Base-by-base conservation (phyloP, 2,113 vertebrate species). In the human (Homo sapiens) region DNA sequence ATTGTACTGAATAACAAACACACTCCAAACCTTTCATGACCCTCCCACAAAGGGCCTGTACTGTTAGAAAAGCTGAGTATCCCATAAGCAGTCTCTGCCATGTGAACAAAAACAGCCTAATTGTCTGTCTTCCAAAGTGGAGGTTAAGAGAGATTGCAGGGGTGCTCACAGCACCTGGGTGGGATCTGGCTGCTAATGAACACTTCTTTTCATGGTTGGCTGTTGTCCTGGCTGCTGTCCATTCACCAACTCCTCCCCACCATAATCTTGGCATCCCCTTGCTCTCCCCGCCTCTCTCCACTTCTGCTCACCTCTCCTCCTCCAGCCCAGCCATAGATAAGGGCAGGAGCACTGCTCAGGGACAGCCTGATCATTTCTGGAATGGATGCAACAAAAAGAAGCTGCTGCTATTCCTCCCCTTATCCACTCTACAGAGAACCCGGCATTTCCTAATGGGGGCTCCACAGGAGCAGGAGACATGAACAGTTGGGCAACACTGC, bases 1-100 rank as follows among this genome's bases (percentile, higher is more conserved):
- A 78, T 88, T 93, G 87, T 95, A 55, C 88, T 85, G 45, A 72
- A 48, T 70, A 76, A 68, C 79, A 86, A 84, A 64, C 88, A 94
- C 55, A 87, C 72, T 38, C 35, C 50, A 81, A n/a, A 35, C 45
- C 18, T 64, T 90, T 84, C 23, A 50, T 27, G 94, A 76, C 10
- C 73, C 82, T 94, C 89, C 86, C 73, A 32, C 6, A 1, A 85
- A 59, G 72, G 6, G 40, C 38, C 73, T 82, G 40, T 4, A 9
- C 30, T 43, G 61, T 90, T 12, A 35, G 59, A 52, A 35, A 80
- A 76, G 50, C 16, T 0, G 0, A 22, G 27, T 13, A 25, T 32
- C n/a, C 55, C 32, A 17, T 25, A 12, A 76, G 94, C 45, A 16
- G 68, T 14, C 38, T 35, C 40, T 76, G 72, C 17, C 32, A 12